Conservation (phyloP, 2,797 vertebrate genomes). For the Dryobates pubescens region DNA sequence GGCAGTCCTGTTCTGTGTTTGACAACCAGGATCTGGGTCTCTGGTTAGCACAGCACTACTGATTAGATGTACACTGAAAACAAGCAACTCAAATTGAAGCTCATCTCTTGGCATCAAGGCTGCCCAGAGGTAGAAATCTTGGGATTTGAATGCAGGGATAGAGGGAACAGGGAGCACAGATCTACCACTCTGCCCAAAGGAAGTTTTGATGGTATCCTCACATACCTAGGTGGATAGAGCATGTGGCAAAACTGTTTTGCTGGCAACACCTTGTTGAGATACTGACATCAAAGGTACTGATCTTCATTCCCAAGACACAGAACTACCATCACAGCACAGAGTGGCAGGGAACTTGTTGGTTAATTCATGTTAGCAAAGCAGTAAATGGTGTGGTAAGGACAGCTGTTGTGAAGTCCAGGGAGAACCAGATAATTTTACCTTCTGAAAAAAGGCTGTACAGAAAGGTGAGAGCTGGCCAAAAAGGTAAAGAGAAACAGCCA, state of each 20-base stretch:
- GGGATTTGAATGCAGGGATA: not conserved
- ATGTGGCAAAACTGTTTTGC: not conserved
- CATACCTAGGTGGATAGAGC: not conserved
- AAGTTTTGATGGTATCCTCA: not conserved
- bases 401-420: fast-evolving
- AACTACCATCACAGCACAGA: not conserved
- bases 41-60: not conserved
- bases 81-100: not conserved
- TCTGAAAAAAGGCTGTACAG: not conserved
- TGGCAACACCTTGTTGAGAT: not conserved
- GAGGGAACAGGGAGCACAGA: not conserved
- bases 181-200: not conserved
- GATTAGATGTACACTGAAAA: not conserved
- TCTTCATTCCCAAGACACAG: not conserved
- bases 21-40: not conserved
- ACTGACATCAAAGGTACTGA: not conserved
- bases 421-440: not conserved
- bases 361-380: not conserved
- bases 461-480: not conserved
- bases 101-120: not conserved
- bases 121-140: not conserved
- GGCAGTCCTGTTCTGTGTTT: not conserved
- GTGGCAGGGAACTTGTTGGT: not conserved
- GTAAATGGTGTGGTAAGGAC: not conserved
- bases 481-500: not conserved